Base-by-base conservation (phyloP, 2,113 vertebrate genomes). In the Ardeotis arabs region DNA sequence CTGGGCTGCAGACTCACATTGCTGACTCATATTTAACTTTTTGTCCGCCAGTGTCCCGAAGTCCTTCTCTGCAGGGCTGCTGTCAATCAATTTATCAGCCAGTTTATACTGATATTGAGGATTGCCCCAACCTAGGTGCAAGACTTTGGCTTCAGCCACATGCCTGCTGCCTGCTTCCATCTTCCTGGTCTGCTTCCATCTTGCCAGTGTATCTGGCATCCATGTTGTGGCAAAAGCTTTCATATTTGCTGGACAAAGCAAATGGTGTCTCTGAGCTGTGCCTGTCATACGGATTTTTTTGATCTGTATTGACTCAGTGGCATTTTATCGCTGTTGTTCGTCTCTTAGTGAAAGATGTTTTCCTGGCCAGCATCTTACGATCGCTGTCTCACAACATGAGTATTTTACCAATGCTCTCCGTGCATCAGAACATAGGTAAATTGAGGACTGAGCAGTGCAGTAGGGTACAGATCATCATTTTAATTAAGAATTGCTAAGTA, bases 211-310 rank as follows among this genome's bases (percentile, higher is more conserved):
- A n/a, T 72, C 67, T 93, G 49, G 16, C 56, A 55, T 69, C 55
- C 23, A 15, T 66, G 0, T 37, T 90, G 55, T 31, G 47, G n/a
- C 35, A 85, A 81, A 74, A 87, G 7, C 70, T 82, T 85, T 79
- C 2, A 1, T 53, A 14, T 50, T 63, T 83, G 33, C 74, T 53
- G 31, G 14, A 58, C 63, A 86, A 59, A 72, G 62, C 75, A 64
- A 89, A 15, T 58, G 58, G 14, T 50, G 7, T 67, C 52, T 90
- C 17, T 67, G 11, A 69, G 18, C 33, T 58, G 18, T 29, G 55
- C 4, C 1, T 49, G 12, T 20, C 20, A 7, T 41, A 37, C 0
- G 0, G 37, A 63, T 35, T 79, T 84, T 39, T 31, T 64, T 6
- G 9, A 60, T 87, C 68, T 84, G 15, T 56, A 60, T 55, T 44